Evolutionary conservation across 2,888 invertebrate species (phyloP).

Genomic region (Calameuta pallipes): DNA sequence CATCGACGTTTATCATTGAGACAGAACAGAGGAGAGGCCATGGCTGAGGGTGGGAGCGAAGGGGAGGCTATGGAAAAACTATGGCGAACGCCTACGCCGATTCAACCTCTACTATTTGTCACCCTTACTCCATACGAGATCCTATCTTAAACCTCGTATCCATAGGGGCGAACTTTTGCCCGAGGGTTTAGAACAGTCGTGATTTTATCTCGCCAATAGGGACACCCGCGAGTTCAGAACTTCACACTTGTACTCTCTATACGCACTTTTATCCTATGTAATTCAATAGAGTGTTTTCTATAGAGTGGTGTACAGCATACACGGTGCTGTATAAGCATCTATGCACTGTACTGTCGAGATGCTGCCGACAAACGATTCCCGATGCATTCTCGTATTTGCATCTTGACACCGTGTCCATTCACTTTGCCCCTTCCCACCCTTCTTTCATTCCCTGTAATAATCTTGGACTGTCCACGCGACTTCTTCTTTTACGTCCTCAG

Average conservation of each 20-base stretch:
- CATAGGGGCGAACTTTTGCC: neutral
- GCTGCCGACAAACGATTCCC: neutral
- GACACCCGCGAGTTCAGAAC: neutral
- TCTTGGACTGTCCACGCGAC: neutral
- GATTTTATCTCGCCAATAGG: neutral
- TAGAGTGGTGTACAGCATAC: neutral
- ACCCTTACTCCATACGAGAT: neutral
- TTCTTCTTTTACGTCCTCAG: neutral
- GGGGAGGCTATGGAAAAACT: constrained; percentile 8
- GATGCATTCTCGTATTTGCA: neutral
- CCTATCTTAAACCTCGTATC: neutral
- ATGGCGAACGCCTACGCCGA: constrained; percentile 2
- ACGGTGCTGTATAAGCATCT: neutral
- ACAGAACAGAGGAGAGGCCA: constrained; percentile 11
- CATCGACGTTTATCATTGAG: constrained; percentile 16
- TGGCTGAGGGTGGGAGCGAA: neutral
- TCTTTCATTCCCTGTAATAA: neutral
- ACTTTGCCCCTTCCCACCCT: neutral
- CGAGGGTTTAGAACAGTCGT: neutral
- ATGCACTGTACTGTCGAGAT: neutral
- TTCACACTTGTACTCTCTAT: neutral
- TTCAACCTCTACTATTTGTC: constrained; percentile 16
- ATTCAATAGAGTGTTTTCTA: neutral
- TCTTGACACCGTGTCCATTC: neutral
- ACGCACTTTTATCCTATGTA: neutral